phyloP scores from a whole-genome alignment of 2,888 invertebrate genomes.

The Xestia xanthographa region DNA sequence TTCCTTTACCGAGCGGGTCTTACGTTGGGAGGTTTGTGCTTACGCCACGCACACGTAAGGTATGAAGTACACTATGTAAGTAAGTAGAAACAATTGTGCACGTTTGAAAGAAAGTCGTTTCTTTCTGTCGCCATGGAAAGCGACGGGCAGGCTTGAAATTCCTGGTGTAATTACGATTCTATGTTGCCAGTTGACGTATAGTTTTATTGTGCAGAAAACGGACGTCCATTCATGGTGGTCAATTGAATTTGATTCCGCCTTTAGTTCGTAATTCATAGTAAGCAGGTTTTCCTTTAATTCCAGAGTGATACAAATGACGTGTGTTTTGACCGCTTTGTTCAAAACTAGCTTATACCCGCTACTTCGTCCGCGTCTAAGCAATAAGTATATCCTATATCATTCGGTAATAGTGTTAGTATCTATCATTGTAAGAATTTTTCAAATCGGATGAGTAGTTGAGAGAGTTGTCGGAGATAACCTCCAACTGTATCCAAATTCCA shows the following conservation, averaged over 20 bases:
- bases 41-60: slow-evolving; percentile 36
- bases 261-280: not conserved
- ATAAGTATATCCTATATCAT: no score
- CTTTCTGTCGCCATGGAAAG: slow-evolving; percentile 56
- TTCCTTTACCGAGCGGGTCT: slow-evolving; percentile 39
- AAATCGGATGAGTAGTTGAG: not conserved
- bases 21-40: slow-evolving; percentile 44
- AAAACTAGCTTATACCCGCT: not conserved
- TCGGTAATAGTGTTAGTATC: no score
- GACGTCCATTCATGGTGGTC: not conserved
- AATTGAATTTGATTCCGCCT: no score
- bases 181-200: slow-evolving; percentile 19
- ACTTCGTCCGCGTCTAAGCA: not conserved
- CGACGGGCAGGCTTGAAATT: slow-evolving; percentile 49
- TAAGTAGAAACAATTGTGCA: slow-evolving; percentile 29
- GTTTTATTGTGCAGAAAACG: slow-evolving; percentile 3
- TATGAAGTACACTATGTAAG: slow-evolving; percentile 18
- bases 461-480: not conserved
- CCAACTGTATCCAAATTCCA: no score
- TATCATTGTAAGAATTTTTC: not conserved
- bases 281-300: not conserved
- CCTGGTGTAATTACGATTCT: slow-evolving; percentile 34
- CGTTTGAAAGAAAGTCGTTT: slow-evolving; percentile 44
- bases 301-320: not conserved
- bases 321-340: not conserved